Evolutionary conservation across 2,888 invertebrate species (phyloP).

Genomic region (Pomacea canaliculata): DNA sequence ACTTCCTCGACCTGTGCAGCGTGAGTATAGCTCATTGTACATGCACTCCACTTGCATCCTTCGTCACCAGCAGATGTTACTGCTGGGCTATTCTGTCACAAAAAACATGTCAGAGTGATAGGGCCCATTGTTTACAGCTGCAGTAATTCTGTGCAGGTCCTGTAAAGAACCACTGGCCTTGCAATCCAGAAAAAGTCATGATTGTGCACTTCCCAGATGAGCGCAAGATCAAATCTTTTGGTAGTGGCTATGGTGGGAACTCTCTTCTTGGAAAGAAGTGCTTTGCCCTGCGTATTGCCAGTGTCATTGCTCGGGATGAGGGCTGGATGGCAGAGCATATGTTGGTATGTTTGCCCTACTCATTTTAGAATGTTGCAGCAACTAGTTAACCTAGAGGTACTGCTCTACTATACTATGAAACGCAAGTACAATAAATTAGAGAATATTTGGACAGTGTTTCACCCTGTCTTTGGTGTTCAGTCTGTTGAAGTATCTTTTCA

Average conservation of each 20-base stretch:
- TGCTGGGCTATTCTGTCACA: no score
- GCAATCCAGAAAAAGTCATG: conserved; percentile 94
- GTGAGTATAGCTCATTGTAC: conserved; percentile 59
- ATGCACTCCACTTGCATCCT: no score
- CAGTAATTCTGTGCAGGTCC: conserved; percentile 38
- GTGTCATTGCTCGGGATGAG: conserved; percentile 91
- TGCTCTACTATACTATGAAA: no score
- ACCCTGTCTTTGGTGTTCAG: no score
- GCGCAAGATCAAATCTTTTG: conserved; percentile 89
- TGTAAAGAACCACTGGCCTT: conserved; percentile 84
- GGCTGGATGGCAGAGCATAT: conserved; percentile 99
- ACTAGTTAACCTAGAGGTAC: no score
- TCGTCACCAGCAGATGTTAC: no score
- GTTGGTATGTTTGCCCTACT: conserved; percentile 76
- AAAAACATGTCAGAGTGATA: no score
- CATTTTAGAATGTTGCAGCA: no score
- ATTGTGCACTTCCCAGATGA: conserved; percentile 89
- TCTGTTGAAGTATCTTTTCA: no score
- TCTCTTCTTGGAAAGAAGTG: conserved; percentile 97
- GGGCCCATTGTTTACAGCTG: no score
- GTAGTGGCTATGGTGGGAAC: conserved; percentile 98
- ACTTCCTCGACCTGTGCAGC: conserved; percentile 77
- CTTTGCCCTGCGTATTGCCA: conserved; percentile 95
- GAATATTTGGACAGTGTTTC: no score
- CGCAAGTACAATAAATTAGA: no score